These are phyloP conservation scores for Oreochromis aureus DNA, from an alignment of 2,113 vertebrate genomes.

Conservation along the genomic window DNA sequence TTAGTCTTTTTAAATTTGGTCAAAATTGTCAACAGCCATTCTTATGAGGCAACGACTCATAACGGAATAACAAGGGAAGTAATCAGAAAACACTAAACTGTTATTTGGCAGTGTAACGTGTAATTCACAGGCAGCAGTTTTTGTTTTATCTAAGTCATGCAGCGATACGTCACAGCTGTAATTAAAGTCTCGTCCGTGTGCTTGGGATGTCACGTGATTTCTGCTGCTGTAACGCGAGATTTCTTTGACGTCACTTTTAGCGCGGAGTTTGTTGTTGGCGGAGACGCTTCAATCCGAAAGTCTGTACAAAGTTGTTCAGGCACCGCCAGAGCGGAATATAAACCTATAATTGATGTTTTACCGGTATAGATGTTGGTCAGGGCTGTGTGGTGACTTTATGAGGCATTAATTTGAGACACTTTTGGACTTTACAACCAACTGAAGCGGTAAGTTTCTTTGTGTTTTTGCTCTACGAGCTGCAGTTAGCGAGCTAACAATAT, in stretches of 20 bases:
- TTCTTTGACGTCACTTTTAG: constrained; percentile 53
- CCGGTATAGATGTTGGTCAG: background rate
- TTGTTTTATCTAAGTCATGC: background rate
- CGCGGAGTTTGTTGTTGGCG: constrained; percentile 67
- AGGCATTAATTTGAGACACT: background rate
- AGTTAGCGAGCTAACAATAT: background rate
- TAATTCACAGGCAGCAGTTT: background rate
- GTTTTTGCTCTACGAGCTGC: background rate
- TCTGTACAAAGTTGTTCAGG: background rate
- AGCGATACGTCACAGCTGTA: background rate
- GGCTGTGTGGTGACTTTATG: background rate
- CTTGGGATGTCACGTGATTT: background rate
- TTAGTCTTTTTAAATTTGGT: background rate
- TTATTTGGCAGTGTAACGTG: background rate
- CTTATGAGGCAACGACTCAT: background rate
- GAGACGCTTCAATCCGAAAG: background rate
- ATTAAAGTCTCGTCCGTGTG: background rate
- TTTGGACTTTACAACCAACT: background rate
- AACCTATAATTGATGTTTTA: fast-evolving
- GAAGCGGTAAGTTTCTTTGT: constrained; percentile 31
- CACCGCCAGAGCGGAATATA: fast-evolving
- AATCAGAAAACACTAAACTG: background rate
- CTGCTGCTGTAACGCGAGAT: constrained; percentile 8
- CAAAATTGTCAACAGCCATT: background rate
- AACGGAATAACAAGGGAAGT: background rate